Evolutionary conservation across 2,113 vertebrate genomes (phyloP), one percentile per base, ranked within the genome.

Genomic region (Urocitellus parryii): DNA sequence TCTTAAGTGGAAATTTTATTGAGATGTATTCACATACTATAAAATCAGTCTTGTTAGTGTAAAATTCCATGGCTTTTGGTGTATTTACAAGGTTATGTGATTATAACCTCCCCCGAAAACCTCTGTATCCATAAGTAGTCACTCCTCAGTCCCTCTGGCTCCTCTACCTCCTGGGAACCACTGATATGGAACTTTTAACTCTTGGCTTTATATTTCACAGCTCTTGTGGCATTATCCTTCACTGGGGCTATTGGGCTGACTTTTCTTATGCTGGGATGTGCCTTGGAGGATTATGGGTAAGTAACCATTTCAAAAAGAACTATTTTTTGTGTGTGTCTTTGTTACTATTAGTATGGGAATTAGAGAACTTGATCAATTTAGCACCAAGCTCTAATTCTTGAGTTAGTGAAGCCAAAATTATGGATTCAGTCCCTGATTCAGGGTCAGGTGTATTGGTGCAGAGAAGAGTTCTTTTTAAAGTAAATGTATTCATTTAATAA

Each of bases 261-360:
- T 0, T 99, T 99, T 98, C 99, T 99, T 37, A 99, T 99, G 97
- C 98, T 99, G 98, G 99, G 99, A 95, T 99, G 99, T 98, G 99
- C 98, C 90, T 97, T 99, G 98, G 99, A 99, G 82, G 98, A 98
- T 48, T 99, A 99, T 94, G 99, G 99, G 99, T 99, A 99, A 98
- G 99, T 96, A 83, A n/a, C 63, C 24, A 48, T 90, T 79, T 83
- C 8, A 58, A 16, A 70, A 83, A 93, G 29, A 84, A 42, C 16
- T 58, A 17, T 92, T 91, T 39, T 48, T 22, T 29, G 58, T 80
- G 24, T 68, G 39, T 90, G 27, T 68, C 61, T 92, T 58, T 42
- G n/a, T 85, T 29, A 48, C 51, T 72, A 0, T 77, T 77, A 29
- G 17, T 63, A 4, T 56, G 45, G 42, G 5, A 53, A 3, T 87